These are phyloP conservation scores for Palythoa grandis DNA, from an alignment of 92 coral and sea anemone species.

Conservation along the genomic window DNA sequence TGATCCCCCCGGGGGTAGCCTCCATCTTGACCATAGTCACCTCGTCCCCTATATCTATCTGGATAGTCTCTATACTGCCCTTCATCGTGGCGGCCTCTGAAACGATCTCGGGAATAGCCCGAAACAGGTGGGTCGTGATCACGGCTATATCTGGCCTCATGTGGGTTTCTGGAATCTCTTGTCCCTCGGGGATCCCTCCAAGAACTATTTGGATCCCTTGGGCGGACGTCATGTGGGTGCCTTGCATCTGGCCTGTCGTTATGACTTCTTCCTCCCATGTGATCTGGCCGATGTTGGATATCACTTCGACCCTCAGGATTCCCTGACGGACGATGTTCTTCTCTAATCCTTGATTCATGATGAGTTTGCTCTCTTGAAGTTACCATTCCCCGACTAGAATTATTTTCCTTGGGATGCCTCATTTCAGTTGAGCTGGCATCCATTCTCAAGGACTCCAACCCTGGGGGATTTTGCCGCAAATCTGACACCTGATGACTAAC, in stretches of 20 bases:
- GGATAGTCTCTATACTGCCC: slow-evolving; percentile 40
- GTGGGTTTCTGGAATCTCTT: slow-evolving; percentile 12
- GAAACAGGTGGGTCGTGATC: background rate
- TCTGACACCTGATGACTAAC: slow-evolving; percentile 21
- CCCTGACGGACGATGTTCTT: background rate
- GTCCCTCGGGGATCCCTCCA: slow-evolving; percentile 31
- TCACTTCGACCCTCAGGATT: slow-evolving; percentile 17
- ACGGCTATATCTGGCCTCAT: slow-evolving; percentile 5
- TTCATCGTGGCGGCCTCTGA: slow-evolving; percentile 34
- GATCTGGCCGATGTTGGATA: background rate
- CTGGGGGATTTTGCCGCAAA: slow-evolving; percentile 5
- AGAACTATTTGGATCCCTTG: slow-evolving; percentile 21
- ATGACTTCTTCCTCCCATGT: slow-evolving; percentile 22
- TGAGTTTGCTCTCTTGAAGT: background rate
- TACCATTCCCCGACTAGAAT: background rate
- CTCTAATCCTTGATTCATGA: slow-evolving; percentile 4
- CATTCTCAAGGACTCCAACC: background rate
- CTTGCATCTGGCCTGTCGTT: slow-evolving; percentile 17
- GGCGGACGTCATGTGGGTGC: slow-evolving; percentile 32
- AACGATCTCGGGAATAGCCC: slow-evolving; percentile 18
- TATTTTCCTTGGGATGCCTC: background rate
- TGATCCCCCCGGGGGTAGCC: slow-evolving; percentile 30
- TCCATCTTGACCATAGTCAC: background rate
- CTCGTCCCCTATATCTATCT: slow-evolving; percentile 40
- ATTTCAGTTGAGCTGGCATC: background rate